Evolutionary conservation across 92 coral and sea anemone genomes (phyloP), one percentile per base, ranked within the genome.

Genomic region (Paramuricea clavata): DNA sequence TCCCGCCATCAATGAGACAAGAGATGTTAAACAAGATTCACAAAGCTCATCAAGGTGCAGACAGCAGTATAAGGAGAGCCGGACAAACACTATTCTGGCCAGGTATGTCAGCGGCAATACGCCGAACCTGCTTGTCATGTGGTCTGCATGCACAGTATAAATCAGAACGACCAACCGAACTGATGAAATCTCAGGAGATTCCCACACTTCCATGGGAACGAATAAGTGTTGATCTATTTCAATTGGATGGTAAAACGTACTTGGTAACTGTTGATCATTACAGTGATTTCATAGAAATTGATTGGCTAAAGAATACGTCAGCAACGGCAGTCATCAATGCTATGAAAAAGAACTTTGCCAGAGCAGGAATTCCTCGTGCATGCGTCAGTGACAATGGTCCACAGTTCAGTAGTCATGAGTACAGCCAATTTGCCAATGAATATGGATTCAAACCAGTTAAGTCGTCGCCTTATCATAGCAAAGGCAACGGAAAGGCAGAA

Each of bases 371-470:
- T 71, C 93, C 93, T 23, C 52, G 9, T n/a, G 69, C 71, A 27
- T 84, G 89, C 77, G 83, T 77, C 89, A 79, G 85, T 0, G 89
- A 88, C 76, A 92, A 89, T 59, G 90, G 94, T 0, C 78, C 94
- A 19, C 92, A 89, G 60, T 89, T 86, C 83, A 71, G 35, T 15
- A 82, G 88, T 30, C 16, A 69, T 25, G 69, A 86, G 10, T 89
- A 82, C 85, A 39, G 43, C 3, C 26, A 57, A 22, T 75, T 92
- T 36, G 76, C 88, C 2, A 59, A 32, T 0, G 67, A 73, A 27
- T 87, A 90, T 36, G 88, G 92, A 1, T 90, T 90, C 89, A 62
- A 81, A 22, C 90, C 87, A 49, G 60, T 83, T 17, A 90, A 85
- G 7, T 87, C 93, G 0, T 85, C 89, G 6, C 93, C 87, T 10